Base-by-base conservation (phyloP, 2,797 vertebrate species). In the Triplophysa bombifrons region DNA sequence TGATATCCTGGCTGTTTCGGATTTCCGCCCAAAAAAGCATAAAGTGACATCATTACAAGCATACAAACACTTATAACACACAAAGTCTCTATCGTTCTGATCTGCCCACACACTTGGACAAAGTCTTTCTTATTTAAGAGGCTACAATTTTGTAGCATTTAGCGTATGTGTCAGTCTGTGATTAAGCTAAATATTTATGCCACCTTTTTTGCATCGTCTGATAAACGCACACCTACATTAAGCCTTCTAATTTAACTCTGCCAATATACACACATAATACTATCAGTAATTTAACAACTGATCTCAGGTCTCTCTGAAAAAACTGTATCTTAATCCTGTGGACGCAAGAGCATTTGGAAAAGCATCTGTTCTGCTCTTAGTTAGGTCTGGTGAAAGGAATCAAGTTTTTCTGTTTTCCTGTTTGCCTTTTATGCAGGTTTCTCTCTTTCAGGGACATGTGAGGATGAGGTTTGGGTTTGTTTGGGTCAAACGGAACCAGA, bases 401-500 rank as follows among this genome's bases (percentile, higher is more conserved):
- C 25, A 77, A 71, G 44, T 67, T 30, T 30, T 30, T 30, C 25
- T 10, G 12, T 71, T 63, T 74, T 74, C 46, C 41, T 48, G 19
- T 66, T 70, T 76, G 56, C 5, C 38, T n/a, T 56, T 51, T 63
- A 46, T 51, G 17, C 46, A 9, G 27, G 46, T 41, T 63, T 17
- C 16, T 27, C 50, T 68, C 74, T 75, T 38, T 66, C 27, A 50
- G 25, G 27, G 72, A 56, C 50, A 48, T 30, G 10, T 65, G 53
- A 74, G 71, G 63, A 38, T 74, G 64, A 66, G 61, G 41, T 72
- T 55, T 41, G 5, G 48, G 19, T 66, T 41, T 80, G 70, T 55
- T 17, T 82, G 61, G 55, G 72, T 65, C 76, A 78, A 82, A 55
- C 70, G 68, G 75, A 78, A 82, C 71, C 81, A 82, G 81, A 78